Percentiles rank a stretch among this genome's conserved stretches.
Conservation (phyloP, 1,140 invertebrate species). For the Ylistrum balloti region DNA sequence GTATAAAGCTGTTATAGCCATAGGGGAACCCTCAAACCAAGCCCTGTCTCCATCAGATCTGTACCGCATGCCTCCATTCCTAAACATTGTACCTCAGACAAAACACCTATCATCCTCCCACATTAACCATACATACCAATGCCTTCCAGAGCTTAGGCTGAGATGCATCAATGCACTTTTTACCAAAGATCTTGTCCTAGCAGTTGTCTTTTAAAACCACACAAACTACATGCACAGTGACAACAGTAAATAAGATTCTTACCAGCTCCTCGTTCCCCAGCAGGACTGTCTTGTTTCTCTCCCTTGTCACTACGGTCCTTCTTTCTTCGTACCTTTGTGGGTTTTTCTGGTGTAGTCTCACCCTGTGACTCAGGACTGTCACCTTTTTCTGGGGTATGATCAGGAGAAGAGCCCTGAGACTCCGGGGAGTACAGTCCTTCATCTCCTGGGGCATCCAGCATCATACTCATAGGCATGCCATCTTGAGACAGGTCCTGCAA, state of each 20-base stretch:
- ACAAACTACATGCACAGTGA: constrained; percentile 34
- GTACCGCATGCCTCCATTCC: background rate
- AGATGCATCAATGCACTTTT: background rate
- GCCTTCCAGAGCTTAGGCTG: background rate
- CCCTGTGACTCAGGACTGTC: constrained; percentile 60
- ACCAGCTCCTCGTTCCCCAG: background rate
- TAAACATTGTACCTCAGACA: background rate
- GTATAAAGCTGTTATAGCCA: background rate
- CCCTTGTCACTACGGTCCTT: constrained; percentile 52
- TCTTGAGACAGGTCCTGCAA: constrained; percentile 60
- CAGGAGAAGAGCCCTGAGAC: constrained; percentile 51
- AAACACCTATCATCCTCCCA: background rate
- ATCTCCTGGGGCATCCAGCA: constrained; percentile 45
- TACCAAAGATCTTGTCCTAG: background rate
- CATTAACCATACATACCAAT: background rate
- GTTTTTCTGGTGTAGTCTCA: constrained; percentile 54
- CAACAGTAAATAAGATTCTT: background rate
- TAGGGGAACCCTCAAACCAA: background rate
- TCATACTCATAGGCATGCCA: constrained; percentile 41
- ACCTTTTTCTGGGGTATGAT: constrained; percentile 47
- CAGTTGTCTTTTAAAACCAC: constrained; percentile 39
- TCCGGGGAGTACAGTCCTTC: constrained; percentile 55
- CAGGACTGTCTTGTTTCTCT: constrained; percentile 45
- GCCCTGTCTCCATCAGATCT: background rate
- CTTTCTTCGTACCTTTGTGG: constrained; percentile 46